These are phyloP conservation scores for Zaprionus lineosus DNA, from an alignment of 2,888 invertebrate species.

Conservation along the genomic window DNA sequence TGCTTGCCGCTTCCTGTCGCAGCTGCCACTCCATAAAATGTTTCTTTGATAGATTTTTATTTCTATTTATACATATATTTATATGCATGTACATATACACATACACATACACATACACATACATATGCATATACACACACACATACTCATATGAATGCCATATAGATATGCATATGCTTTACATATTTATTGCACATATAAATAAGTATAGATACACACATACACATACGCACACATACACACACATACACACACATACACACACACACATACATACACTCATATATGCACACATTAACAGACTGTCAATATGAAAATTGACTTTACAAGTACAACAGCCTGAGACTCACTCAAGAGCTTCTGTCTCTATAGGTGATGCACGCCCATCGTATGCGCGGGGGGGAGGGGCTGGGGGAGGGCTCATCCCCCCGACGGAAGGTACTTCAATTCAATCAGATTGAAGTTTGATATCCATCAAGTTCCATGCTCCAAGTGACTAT, in stretches of 20 bases:
- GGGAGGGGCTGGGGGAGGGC: too few relatives aligned
- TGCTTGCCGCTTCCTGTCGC: slow-evolving; percentile 67
- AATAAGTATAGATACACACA: neutral
- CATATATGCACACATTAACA: neutral
- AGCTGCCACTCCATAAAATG: slow-evolving; percentile 33
- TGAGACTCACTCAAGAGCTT: slow-evolving; percentile 4
- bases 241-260: neutral
- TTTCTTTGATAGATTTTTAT: slow-evolving; percentile 2
- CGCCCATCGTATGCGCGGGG: too few relatives aligned
- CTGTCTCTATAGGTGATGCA: neutral
- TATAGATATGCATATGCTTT: neutral
- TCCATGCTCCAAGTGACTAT: slow-evolving; percentile 8
- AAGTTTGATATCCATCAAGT: slow-evolving; percentile 1
- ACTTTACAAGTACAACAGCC: slow-evolving; percentile 33
- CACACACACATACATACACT: neutral
- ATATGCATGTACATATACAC: neutral
- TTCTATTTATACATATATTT: neutral
- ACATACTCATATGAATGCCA: neutral
- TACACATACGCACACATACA: neutral
- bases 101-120: neutral
- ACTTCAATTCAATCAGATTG: slow-evolving; percentile 2
- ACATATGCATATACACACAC: neutral
- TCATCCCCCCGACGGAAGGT: neutral
- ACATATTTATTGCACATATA: too few relatives aligned
- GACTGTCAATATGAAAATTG: slow-evolving; percentile 54